Conservation (phyloP, 1,140 invertebrate species). For the Cataglyphis hispanica region DNA sequence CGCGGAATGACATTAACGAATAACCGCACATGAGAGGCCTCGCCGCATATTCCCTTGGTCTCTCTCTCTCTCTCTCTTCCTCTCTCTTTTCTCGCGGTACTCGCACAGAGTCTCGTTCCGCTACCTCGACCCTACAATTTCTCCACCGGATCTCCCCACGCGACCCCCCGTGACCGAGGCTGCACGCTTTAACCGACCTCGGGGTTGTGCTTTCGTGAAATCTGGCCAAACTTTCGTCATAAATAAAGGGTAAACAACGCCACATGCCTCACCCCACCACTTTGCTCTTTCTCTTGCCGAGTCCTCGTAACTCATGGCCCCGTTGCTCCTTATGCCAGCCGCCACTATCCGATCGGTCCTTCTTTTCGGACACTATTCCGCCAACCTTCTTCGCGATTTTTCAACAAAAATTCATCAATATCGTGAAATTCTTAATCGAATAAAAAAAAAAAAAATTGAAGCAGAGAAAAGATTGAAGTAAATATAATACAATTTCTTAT, state of each 20-base stretch:
- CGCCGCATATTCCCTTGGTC: slow-evolving; percentile 2
- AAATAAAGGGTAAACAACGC: slow-evolving; percentile 85
- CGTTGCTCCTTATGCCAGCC: slow-evolving; percentile 56
- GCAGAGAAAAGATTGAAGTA: too few species aligned
- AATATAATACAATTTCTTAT: too few species aligned
- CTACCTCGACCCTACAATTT: slow-evolving; percentile 39
- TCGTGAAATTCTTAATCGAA: too few species aligned
- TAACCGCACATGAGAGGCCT: slow-evolving; percentile 78
- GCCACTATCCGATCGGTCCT: slow-evolving; percentile 64
- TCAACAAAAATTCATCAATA: not conserved
- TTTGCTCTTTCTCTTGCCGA: slow-evolving; percentile 55
- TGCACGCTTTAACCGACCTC: slow-evolving; percentile 76
- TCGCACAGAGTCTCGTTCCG: not conserved
- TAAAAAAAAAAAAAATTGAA: too few species aligned
- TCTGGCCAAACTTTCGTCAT: slow-evolving; percentile 85
- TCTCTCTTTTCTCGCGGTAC: slow-evolving; percentile 25
- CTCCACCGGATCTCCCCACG: slow-evolving; percentile 34
- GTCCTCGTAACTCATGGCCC: slow-evolving; percentile 72
- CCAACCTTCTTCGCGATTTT: slow-evolving; percentile 18
- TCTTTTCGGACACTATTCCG: slow-evolving; percentile 61
- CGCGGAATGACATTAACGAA: slow-evolving; percentile 81
- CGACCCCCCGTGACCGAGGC: slow-evolving; percentile 64
- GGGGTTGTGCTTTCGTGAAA: slow-evolving; percentile 80
- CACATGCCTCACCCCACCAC: slow-evolving; percentile 34
- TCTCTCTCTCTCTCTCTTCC: not conserved